Conservation (phyloP, 2,888 invertebrate species). For the Lumbricus terrestris region DNA sequence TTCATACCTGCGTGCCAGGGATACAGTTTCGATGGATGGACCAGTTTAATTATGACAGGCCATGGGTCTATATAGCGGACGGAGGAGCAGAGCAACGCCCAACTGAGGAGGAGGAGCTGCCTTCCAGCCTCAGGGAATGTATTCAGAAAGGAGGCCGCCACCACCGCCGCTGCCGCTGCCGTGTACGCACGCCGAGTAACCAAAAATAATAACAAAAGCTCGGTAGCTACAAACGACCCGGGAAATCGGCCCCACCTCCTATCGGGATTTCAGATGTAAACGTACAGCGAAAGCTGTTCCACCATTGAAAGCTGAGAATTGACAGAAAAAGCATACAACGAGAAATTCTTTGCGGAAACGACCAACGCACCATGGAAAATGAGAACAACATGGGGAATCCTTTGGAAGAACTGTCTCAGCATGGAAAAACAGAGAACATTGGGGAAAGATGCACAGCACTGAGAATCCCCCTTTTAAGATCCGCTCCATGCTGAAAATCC, state of each 20-base stretch:
- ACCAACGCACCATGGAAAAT: too few species aligned
- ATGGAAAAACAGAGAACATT: too few species aligned
- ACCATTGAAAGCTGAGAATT: not conserved
- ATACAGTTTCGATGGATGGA: constrained; percentile 3
- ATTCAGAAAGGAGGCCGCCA: not conserved
- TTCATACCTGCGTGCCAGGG: not conserved
- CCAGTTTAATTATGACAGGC: not conserved
- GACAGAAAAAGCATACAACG: not conserved
- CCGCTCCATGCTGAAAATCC: too few species aligned
- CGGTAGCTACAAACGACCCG: not conserved
- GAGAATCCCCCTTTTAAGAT: too few species aligned
- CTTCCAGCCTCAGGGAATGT: not conserved
- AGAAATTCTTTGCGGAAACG: not conserved
- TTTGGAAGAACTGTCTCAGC: too few species aligned
- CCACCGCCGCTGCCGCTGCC: too few species aligned
- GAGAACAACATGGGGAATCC: not conserved
- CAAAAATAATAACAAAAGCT: not conserved
- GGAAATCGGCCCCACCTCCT: not conserved
- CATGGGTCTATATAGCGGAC: too few species aligned
- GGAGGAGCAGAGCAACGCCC: not conserved
- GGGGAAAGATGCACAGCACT: too few species aligned
- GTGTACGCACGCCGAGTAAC: not conserved
- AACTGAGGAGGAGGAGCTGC: too few species aligned
- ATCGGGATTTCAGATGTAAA: not conserved
- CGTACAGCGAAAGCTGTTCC: not conserved